Percentiles rank a stretch among this genome's conserved stretches.
phyloP scores from a whole-genome alignment of 1,140 invertebrate genomes.

The Drosophila kurseongensis region DNA sequence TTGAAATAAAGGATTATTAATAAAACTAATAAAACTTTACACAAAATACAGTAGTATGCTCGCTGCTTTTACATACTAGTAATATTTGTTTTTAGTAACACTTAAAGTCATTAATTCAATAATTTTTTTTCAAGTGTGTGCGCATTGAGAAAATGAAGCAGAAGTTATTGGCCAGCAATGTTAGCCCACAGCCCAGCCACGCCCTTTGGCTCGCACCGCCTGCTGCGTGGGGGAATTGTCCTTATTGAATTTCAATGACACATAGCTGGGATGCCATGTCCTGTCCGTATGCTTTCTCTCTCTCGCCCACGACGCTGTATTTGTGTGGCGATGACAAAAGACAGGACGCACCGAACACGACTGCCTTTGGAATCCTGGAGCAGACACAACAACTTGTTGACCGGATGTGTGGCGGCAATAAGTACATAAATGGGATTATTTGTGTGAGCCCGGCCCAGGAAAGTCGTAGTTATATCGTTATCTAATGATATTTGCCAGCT shows the following conservation, averaged over 20 bases:
- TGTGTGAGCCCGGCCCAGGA: slow-evolving; percentile 42
- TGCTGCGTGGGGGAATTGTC: slow-evolving; percentile 53
- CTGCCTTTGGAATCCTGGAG: slow-evolving; percentile 43
- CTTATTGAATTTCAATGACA: slow-evolving; percentile 82
- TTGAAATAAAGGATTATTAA: too few species aligned
- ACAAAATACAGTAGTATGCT: too few species aligned
- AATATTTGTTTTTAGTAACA: too few species aligned
- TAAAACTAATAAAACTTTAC: too few species aligned
- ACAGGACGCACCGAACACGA: slow-evolving; percentile 26
- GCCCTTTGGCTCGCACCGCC: slow-evolving; percentile 5
- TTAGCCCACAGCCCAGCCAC: slow-evolving; percentile 16
- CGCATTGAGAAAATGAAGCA: slow-evolving; percentile 56
- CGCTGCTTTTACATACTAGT: too few species aligned
- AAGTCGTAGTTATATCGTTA: slow-evolving; percentile 44
- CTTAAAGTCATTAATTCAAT: neutral
- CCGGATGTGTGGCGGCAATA: slow-evolving; percentile 74
- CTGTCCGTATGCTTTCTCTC: slow-evolving; percentile 30
- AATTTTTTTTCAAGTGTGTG: slow-evolving; percentile 1
- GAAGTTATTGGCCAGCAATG: slow-evolving; percentile 69
- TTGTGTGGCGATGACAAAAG: slow-evolving; percentile 71
- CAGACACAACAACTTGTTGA: slow-evolving; percentile 74
- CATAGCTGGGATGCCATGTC: slow-evolving; percentile 42
- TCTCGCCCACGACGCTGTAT: slow-evolving; percentile 31
- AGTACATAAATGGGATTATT: slow-evolving; percentile 80
- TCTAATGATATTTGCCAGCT: slow-evolving; percentile 42